phyloP scores from a whole-genome alignment of 2,113 vertebrate species.

The Hippocampus barbouri region DNA sequence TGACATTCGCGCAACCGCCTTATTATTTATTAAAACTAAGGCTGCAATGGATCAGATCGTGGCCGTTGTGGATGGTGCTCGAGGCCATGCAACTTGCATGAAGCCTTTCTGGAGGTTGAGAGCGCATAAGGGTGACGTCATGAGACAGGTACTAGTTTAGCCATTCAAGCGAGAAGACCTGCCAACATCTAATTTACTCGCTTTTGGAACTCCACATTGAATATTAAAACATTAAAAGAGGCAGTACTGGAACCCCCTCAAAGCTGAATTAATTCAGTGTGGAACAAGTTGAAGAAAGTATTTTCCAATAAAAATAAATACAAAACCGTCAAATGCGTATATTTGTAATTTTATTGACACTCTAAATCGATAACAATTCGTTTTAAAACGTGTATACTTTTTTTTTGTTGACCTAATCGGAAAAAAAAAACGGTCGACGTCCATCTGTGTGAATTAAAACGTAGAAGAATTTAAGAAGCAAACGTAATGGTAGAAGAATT shows the following conservation, averaged over 20 bases:
- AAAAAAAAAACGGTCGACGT: no score
- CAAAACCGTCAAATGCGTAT: no score
- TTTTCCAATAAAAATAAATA: not conserved
- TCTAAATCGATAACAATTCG: no score
- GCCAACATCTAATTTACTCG: constrained; percentile 19
- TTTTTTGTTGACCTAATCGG: no score
- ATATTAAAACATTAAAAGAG: constrained; percentile 17
- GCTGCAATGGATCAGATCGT: constrained; percentile 50
- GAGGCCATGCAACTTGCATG: constrained; percentile 63
- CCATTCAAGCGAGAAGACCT: constrained; percentile 38
- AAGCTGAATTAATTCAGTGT: not conserved
- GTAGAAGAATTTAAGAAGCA: no score
- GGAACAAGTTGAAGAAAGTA: not conserved
- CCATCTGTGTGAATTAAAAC: no score
- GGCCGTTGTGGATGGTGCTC: constrained; percentile 53
- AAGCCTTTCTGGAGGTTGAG: constrained; percentile 43
- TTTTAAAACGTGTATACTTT: no score
- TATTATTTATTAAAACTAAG: constrained; percentile 59
- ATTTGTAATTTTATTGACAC: no score
- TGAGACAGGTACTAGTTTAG: constrained; percentile 63
- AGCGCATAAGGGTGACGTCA: constrained; percentile 32
- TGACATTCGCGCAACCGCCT: constrained; percentile 25
- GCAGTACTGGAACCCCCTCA: not conserved
- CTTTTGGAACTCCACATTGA: constrained; percentile 1
- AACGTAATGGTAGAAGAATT: no score